Evolutionary conservation across 2,888 invertebrate species (phyloP).

Genomic region (Phytoseiulus persimilis): DNA sequence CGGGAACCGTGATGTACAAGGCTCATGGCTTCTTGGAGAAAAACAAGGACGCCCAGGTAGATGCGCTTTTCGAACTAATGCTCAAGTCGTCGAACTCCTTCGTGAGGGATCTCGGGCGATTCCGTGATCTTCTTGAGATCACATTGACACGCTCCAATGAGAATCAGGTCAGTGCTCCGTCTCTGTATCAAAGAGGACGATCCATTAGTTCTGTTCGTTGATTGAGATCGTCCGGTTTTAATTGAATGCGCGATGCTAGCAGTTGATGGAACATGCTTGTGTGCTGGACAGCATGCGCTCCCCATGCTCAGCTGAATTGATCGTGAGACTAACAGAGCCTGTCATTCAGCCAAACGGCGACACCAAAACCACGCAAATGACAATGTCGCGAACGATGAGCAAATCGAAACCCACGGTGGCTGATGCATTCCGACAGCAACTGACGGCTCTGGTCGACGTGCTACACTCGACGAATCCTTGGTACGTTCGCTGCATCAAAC

Average conservation of each 20-base stretch:
- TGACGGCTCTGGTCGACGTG: constrained; percentile 79
- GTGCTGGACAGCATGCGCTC: too few species aligned
- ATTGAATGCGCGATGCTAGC: too few species aligned
- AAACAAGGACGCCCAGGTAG: constrained; percentile 83
- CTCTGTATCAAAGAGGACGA: constrained; percentile 38
- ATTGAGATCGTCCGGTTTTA: too few species aligned
- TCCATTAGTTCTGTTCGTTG: too few species aligned
- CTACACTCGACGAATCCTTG: constrained; percentile 80
- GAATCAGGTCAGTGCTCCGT: not conserved
- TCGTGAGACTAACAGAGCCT: not conserved
- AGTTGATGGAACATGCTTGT: too few species aligned
- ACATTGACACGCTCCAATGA: constrained; percentile 7
- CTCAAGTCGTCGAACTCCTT: constrained; percentile 72
- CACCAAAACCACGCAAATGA: not conserved
- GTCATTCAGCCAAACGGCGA: not conserved
- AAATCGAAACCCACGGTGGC: constrained; percentile 82
- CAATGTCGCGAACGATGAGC: constrained; percentile 60
- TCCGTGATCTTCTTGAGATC: constrained; percentile 44
- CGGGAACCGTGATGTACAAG: constrained; percentile 70
- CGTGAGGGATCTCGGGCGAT: constrained; percentile 64
- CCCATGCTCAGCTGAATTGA: too few species aligned
- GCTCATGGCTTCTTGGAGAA: constrained; percentile 80
- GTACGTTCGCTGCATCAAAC: constrained; percentile 88
- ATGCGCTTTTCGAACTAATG: constrained; percentile 81
- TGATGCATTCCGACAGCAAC: constrained; percentile 76